Conservation (phyloP, 2,888 invertebrate species). For the Ceriagrion tenellum region DNA sequence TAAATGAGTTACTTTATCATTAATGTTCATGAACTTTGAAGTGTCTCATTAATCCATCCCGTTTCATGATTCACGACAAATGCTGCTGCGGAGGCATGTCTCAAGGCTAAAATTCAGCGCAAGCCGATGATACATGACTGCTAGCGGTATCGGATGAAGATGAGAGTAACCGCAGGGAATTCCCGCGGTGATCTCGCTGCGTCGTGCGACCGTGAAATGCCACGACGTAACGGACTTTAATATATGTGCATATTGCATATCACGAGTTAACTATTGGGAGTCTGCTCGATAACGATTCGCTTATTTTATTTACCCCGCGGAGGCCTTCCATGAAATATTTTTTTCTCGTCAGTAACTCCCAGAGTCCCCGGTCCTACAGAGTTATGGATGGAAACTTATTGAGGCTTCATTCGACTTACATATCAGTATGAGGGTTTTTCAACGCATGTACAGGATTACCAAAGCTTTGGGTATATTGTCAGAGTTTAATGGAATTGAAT, state of each 20-base stretch:
- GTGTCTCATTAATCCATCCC: too few relatives aligned
- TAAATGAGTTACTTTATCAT: too few relatives aligned
- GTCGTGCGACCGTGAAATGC: background rate
- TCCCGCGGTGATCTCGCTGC: background rate
- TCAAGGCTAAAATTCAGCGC: background rate
- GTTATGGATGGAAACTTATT: too few relatives aligned
- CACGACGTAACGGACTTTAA: slow-evolving; percentile 1
- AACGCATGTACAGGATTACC: too few relatives aligned
- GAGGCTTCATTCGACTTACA: too few relatives aligned
- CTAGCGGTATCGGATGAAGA: background rate
- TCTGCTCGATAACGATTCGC: background rate
- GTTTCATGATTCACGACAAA: too few relatives aligned
- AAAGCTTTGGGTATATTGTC: too few relatives aligned
- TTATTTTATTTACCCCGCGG: background rate
- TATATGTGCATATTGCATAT: background rate
- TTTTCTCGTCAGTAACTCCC: background rate
- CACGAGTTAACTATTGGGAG: background rate
- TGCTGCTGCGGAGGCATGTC: background rate
- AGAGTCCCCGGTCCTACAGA: background rate
- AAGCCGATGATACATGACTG: background rate
- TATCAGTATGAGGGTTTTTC: too few relatives aligned
- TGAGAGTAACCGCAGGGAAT: slow-evolving; percentile 3
- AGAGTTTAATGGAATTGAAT: too few relatives aligned
- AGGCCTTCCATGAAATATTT: background rate
- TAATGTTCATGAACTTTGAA: too few relatives aligned